Conservation (phyloP, 1,140 invertebrate genomes). For the Eumaeus atala region DNA sequence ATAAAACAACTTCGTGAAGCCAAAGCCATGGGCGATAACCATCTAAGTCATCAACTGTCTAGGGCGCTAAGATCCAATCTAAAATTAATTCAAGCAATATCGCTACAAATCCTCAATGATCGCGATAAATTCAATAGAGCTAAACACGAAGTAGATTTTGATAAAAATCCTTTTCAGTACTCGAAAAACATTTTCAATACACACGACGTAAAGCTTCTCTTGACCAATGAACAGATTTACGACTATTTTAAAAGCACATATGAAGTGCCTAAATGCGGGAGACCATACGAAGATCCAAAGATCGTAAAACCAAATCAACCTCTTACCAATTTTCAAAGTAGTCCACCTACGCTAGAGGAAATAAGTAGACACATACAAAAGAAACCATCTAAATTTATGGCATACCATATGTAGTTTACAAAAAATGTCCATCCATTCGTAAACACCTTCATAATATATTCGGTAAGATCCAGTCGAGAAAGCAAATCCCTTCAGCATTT, state of each 20-base stretch:
- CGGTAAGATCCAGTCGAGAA: too few relatives aligned
- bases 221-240: conserved; percentile 1
- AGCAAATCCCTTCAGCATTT: too few relatives aligned
- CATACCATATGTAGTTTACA: too few relatives aligned
- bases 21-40: neutral
- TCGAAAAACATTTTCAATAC: conserved; percentile 6
- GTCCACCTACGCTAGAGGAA: too few relatives aligned
- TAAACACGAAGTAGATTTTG: conserved; percentile 3
- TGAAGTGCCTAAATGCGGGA: conserved; percentile 1
- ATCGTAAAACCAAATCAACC: neutral
- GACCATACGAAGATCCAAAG: conserved; percentile 3
- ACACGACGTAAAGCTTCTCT: neutral
- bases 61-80: neutral
- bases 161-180: conserved; percentile 10
- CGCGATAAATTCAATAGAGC: neutral
- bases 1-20: neutral
- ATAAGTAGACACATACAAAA: too few relatives aligned
- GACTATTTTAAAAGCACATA: conserved; percentile 7
- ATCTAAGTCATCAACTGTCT: conserved; percentile 1
- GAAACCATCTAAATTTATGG: too few relatives aligned
- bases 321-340: too few relatives aligned
- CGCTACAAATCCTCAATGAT: neutral
- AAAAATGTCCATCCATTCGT: too few relatives aligned
- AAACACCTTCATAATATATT: too few relatives aligned
- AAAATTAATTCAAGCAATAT: too few relatives aligned